Evolutionary conservation across 2,113 vertebrate species (phyloP), one percentile per base, ranked within the genome.

Genomic region (Scalopus aquaticus): DNA sequence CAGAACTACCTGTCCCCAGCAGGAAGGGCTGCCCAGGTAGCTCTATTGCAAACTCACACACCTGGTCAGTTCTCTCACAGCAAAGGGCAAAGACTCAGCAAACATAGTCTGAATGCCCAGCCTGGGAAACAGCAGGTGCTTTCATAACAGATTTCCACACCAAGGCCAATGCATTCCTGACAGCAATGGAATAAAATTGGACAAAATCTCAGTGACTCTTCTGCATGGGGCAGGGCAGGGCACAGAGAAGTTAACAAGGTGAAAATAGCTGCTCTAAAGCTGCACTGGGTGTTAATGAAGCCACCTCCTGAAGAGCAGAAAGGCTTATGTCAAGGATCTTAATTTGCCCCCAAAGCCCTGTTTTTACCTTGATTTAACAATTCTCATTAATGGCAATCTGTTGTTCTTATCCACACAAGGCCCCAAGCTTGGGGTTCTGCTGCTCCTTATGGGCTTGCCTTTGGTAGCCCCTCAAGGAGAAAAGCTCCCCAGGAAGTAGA

Each of bases 401-500:
- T 58, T 85, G 69, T 88, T 77, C 78, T 88, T 76, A 58, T 51
- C 39, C 65, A 65, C 24, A 42, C 37, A 62, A 74, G 88, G 76
- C 54, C 65, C 72, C 72, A 82, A 20, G 65, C 84, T 88, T 46
- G 32, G 42, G 80, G 56, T 82, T 94, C 88, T 88, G 62, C 44
- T 24, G 30, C 65, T 92, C 37, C 58, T 15, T 70, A 42, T 13
- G 26, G 74, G 72, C 62, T 95, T 78, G 51, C 84, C 78, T 95
- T 79, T 85, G 80, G 94, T 84, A 93, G 84, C 37, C 77, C 90
- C 87, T 97, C 96, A 96, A 97, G 96, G 96, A 97, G 93, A 97
- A 97, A 95, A 87, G 42, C 87, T 94, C 76, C 83, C 95, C 78
- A 65, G 73, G 80, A 97, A 97, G 56, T 62, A 97, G 70, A 91